These are phyloP conservation scores for Parasteatoda lunata DNA, from an alignment of 2,888 invertebrate genomes.

Conservation along the genomic window DNA sequence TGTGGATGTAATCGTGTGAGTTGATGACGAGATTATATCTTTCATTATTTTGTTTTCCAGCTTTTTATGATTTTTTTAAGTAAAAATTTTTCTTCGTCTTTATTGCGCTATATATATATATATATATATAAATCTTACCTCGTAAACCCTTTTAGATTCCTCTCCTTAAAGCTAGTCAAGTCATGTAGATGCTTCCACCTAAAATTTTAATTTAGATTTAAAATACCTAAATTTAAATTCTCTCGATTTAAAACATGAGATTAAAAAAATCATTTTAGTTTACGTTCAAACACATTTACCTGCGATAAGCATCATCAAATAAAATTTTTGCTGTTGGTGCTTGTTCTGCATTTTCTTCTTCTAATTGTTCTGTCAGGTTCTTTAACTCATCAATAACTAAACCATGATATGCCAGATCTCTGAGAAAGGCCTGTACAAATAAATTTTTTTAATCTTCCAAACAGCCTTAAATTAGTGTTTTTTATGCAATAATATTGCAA, in stretches of 20 bases:
- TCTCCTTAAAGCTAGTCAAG: conserved; percentile 90
- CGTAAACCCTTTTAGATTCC: conserved; percentile 91
- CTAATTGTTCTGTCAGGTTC: conserved; percentile 24
- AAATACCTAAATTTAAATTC: not conserved
- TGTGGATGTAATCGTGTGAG: no score
- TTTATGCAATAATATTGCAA: no score
- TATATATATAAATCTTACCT: no score
- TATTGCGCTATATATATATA: no score
- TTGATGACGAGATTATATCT: no score
- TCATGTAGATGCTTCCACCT: conserved; percentile 89
- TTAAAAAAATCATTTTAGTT: not conserved
- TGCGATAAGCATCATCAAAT: conserved; percentile 40
- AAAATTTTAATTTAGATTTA: conserved; percentile 13
- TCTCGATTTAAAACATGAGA: not conserved
- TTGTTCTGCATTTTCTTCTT: conserved; percentile 38
- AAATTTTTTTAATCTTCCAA: no score
- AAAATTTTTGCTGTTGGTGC: conserved; percentile 33
- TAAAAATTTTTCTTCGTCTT: no score
- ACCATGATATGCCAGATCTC: conserved; percentile 38
- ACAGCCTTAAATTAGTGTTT: no score
- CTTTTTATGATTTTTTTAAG: no score
- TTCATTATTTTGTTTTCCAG: no score
- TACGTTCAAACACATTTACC: conserved; percentile 11
- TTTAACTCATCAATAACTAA: conserved; percentile 42
- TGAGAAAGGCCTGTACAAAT: conserved; percentile 28